Conservation (phyloP, 1,140 invertebrate species). For the Magallana angulata region DNA sequence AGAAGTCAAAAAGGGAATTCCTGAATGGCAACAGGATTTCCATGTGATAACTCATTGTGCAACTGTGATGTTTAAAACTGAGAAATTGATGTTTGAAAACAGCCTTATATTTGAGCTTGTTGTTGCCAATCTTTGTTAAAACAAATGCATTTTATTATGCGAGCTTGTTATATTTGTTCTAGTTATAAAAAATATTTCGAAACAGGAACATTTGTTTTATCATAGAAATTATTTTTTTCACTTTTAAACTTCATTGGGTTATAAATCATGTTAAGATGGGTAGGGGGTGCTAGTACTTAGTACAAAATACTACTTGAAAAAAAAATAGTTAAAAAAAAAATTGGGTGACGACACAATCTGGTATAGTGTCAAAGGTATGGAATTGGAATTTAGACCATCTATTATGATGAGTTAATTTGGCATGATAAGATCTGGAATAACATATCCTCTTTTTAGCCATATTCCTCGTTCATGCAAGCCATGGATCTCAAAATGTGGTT, state of each 20-base stretch:
- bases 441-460: neutral
- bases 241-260: neutral
- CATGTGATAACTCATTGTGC: slow-evolving; percentile 7
- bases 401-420: neutral
- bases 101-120: slow-evolving; percentile 25
- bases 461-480: neutral
- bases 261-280: neutral
- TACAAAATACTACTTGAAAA: too few relatives aligned
- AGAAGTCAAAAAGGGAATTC: slow-evolving; percentile 1
- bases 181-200: neutral
- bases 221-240: slow-evolving; percentile 1
- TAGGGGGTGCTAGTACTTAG: neutral
- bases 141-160: slow-evolving; percentile 19
- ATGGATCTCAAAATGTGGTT: slow-evolving; percentile 27
- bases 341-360: neutral
- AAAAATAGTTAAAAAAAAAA: neutral
- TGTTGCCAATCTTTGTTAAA: slow-evolving; percentile 28
- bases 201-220: neutral
- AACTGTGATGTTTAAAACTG: slow-evolving; percentile 9
- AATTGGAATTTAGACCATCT: neutral
- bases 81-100: neutral
- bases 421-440: slow-evolving; percentile 7
- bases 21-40: slow-evolving; percentile 27
- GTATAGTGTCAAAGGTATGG: neutral
- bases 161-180: slow-evolving; percentile 5